These are phyloP conservation scores for Grammomys surdaster DNA, from an alignment of 2,113 vertebrate species.

Conservation along the genomic window DNA sequence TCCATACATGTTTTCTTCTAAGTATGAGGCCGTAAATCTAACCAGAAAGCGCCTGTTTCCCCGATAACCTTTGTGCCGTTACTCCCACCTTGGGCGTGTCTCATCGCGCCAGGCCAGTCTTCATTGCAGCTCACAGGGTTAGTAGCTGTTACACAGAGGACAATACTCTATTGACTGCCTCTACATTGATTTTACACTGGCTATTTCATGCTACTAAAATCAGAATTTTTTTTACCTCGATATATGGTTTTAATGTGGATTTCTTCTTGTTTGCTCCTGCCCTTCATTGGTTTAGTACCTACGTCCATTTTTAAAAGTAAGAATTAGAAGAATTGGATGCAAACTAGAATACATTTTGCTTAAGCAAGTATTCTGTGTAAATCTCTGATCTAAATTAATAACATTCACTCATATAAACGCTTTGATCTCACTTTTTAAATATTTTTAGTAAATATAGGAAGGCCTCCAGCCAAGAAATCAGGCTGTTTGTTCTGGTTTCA, in stretches of 20 bases:
- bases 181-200: too few species aligned
- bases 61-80: background rate
- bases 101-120: background rate
- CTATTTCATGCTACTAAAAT: background rate
- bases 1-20: background rate
- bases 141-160: background rate
- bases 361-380: constrained; percentile 53
- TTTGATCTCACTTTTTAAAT: constrained; percentile 63
- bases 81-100: background rate
- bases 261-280: background rate
- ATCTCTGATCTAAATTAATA: constrained; percentile 56
- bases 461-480: constrained; percentile 51
- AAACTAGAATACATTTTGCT: constrained; percentile 39
- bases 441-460: constrained; percentile 69
- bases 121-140: background rate
- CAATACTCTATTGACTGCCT: background rate
- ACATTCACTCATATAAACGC: constrained; percentile 40
- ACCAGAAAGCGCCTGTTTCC: background rate
- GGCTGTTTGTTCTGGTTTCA: constrained; percentile 49
- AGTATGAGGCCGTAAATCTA: background rate
- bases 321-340: constrained; percentile 47
- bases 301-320: constrained; percentile 27
- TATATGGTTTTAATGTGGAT: background rate
- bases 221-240: constrained; percentile 6
- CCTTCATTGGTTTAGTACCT: background rate